phyloP scores from a whole-genome alignment of 2,888 invertebrate genomes.

The Pristionchus entomophagus region DNA sequence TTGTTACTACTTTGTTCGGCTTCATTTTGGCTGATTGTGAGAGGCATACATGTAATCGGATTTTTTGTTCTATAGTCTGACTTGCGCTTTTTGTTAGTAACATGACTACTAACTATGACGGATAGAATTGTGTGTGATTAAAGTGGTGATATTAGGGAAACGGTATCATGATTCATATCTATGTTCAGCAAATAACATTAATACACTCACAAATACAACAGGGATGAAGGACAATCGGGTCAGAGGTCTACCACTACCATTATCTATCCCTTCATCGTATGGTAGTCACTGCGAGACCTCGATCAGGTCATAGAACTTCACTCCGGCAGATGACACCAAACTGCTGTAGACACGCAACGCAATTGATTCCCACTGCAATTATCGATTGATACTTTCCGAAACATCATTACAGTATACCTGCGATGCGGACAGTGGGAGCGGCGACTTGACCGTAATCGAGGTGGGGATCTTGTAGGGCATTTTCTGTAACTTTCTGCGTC shows the following conservation, averaged over 20 bases:
- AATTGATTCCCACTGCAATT: conserved; percentile 34
- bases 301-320: conserved; percentile 24
- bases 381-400: background rate
- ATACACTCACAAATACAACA: background rate
- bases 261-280: background rate
- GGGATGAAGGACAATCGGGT: too few relatives aligned
- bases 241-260: background rate
- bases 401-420: background rate
- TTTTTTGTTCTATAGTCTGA: too few relatives aligned
- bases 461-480: background rate
- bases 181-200: background rate
- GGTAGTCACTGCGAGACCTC: background rate
- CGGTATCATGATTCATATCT: too few relatives aligned
- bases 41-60: too few relatives aligned
- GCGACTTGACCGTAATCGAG: conserved; percentile 31
- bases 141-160: too few relatives aligned
- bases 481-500: background rate
- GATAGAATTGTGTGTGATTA: too few relatives aligned
- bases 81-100: too few relatives aligned
- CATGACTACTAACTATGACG: too few relatives aligned
- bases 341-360: conserved; percentile 37
- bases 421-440: background rate
- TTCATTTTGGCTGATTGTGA: too few relatives aligned
- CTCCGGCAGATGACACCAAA: background rate
- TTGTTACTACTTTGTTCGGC: too few relatives aligned